Conservation (phyloP, 1,140 invertebrate genomes). For the Lethocerus indicus region DNA sequence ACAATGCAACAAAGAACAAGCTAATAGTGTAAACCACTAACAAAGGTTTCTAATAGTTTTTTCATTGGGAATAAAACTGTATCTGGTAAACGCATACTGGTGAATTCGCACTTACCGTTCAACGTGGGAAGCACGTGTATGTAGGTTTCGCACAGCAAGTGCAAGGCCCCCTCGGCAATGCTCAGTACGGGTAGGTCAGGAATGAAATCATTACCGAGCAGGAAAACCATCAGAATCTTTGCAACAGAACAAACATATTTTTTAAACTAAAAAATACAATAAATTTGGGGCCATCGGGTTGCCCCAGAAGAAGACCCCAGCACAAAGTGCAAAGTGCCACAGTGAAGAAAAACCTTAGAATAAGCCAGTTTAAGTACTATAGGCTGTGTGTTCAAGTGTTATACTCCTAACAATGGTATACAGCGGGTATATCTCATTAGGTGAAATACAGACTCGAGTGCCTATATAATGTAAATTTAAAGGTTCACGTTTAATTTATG, state of each 20-base stretch:
- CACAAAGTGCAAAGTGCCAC: too few relatives aligned
- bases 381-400: too few relatives aligned
- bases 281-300: neutral
- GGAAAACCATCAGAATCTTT: slow-evolving; percentile 79
- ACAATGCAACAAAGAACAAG: slow-evolving; percentile 16
- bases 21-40: neutral
- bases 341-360: too few relatives aligned
- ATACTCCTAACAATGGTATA: too few relatives aligned
- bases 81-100: neutral
- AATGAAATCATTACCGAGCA: slow-evolving; percentile 96
- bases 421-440: too few relatives aligned
- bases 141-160: slow-evolving; percentile 74
- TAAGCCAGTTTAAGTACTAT: too few relatives aligned
- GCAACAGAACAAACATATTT: too few relatives aligned
- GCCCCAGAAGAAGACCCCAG: too few relatives aligned
- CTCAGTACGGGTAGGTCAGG: slow-evolving; percentile 87
- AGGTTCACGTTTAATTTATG: too few relatives aligned
- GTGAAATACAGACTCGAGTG: too few relatives aligned
- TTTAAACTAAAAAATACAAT: neutral
- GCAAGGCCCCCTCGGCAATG: slow-evolving; percentile 76
- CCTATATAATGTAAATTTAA: too few relatives aligned
- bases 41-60: neutral
- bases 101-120: slow-evolving; percentile 46
- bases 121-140: slow-evolving; percentile 70
- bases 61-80: too few relatives aligned